Conservation (phyloP, 2,888 invertebrate species). For the Rhamnusium bicolor region DNA sequence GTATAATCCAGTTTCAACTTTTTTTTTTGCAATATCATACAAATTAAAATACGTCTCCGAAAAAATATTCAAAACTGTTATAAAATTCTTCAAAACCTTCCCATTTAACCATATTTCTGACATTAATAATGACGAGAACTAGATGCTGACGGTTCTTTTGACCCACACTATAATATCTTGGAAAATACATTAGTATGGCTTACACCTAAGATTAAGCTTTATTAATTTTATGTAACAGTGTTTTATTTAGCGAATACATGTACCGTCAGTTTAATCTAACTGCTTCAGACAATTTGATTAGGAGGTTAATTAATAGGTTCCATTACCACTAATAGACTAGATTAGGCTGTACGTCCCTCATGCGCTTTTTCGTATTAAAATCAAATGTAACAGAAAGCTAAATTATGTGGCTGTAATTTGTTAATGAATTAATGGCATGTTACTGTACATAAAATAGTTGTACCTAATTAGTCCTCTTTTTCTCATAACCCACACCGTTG, state of each 20-base stretch:
- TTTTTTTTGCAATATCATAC: no score
- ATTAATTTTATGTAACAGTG: background rate
- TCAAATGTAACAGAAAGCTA: background rate
- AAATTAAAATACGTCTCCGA: no score
- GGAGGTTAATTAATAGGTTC: constrained; percentile 1
- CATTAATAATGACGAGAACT: no score
- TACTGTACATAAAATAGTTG: background rate
- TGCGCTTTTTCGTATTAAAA: constrained; percentile 11
- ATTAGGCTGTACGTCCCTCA: background rate
- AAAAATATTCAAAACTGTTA: no score
- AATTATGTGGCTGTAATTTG: background rate
- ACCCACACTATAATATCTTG: no score
- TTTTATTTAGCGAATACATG: background rate
- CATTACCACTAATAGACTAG: background rate
- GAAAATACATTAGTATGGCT: background rate
- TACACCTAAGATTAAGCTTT: background rate
- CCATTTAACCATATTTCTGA: no score
- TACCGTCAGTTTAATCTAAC: background rate
- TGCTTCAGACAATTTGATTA: background rate
- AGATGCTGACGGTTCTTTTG: no score
- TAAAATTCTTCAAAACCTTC: no score
- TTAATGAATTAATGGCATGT: constrained; percentile 7
- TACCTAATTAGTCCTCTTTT: no score
- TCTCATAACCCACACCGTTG: no score
- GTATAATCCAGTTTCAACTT: no score